A percentile compares a stretch with the other conserved stretches of the same genome.
Conservation (phyloP, 2,797 vertebrate genomes). For the Bovichtus diacanthus region DNA sequence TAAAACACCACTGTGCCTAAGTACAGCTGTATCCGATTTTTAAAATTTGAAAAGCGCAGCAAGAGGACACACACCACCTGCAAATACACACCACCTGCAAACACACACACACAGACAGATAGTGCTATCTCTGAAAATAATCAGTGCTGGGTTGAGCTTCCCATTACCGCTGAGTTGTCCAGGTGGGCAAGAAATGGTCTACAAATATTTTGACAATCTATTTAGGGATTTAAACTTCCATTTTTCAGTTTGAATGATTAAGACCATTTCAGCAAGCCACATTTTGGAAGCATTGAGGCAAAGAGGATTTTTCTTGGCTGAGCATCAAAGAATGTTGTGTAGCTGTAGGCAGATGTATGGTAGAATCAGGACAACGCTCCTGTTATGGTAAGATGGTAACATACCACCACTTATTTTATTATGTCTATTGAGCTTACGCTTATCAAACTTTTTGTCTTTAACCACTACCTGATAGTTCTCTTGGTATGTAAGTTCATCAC, state of each 20-base stretch:
- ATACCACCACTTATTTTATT: background rate
- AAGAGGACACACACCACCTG: background rate
- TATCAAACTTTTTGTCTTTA: background rate
- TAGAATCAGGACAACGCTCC: background rate
- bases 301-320: constrained; percentile 19
- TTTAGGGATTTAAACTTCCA: background rate
- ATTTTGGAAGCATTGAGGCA: background rate
- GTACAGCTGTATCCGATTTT: no score
- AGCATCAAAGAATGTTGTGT: constrained; percentile 18
- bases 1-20: no score
- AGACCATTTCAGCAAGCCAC: background rate
- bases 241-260: background rate
- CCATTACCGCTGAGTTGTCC: background rate
- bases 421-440: background rate
- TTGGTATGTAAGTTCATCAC: background rate
- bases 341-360: background rate
- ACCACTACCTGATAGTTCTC: background rate
- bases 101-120: background rate
- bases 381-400: constrained; percentile 1
- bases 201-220: background rate
- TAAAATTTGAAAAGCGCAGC: background rate
- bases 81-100: no score
- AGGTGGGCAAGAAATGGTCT: constrained; percentile 4
- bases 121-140: constrained; percentile 3
- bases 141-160: background rate